Evolutionary conservation across 1,140 invertebrate species (phyloP).

Genomic region (Magallana gigas): DNA sequence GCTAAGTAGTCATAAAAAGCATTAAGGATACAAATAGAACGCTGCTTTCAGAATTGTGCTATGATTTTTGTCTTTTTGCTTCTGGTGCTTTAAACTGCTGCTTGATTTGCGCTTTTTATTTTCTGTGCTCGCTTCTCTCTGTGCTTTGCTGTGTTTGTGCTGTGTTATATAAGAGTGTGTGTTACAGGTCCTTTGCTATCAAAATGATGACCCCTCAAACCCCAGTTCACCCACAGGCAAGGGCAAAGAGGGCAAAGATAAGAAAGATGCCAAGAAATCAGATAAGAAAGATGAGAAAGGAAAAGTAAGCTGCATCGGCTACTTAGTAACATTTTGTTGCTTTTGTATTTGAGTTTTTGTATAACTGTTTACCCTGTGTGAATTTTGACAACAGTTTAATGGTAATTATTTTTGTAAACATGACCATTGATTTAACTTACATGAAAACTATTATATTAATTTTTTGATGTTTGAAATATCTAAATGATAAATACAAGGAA

Average conservation of each 20-base stretch:
- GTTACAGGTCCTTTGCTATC: conserved; percentile 68
- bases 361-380: no score
- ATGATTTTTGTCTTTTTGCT: no score
- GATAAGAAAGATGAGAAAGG: conserved; percentile 63
- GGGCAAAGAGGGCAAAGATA: conserved; percentile 54
- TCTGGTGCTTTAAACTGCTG: background rate
- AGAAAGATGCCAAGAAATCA: conserved; percentile 58
- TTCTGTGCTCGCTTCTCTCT: background rate
- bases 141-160: conserved; percentile 33
- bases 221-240: conserved; percentile 50
- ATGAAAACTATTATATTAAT: no score
- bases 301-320: background rate
- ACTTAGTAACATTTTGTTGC: background rate
- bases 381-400: no score
- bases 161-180: conserved; percentile 36
- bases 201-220: conserved; percentile 55
- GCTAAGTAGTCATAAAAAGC: no score
- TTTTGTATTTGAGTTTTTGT: background rate
- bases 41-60: no score
- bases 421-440: no score
- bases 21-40: no score
- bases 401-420: no score
- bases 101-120: background rate
- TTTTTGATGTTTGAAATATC: no score
- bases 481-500: no score